Evolutionary conservation across 2,113 vertebrate genomes (phyloP), one percentile per base, ranked within the genome.

Genomic region (Chaenogobius annularis): DNA sequence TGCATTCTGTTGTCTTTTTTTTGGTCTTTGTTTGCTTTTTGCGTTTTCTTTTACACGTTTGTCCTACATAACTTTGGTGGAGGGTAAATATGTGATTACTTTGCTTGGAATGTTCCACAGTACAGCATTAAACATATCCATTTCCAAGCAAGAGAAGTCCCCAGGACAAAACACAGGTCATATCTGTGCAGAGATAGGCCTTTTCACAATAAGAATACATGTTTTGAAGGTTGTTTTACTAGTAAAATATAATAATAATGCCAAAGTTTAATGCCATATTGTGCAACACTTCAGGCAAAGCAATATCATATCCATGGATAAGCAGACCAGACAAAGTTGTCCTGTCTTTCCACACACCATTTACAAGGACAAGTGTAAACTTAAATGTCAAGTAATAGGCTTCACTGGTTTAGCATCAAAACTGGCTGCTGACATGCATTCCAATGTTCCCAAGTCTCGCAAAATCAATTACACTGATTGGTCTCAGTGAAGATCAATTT

Each of bases 391-490:
- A 56, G 37, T 46, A n/a, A 44, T 17, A 64, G 11, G 35, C 10
- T 17, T 17, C 10, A 11, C 15, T 15, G 68, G 46, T 46, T 17
- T 13, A 35, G 47, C 55, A 54, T 78, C 31, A 54, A 15, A 35
- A 77, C 11, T 7, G 43, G 55, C 72, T 63, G 72, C 81, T 75
- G 80, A 84, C 78, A 80, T 6, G 64, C 80, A 84, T 85, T 83
- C 81, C 79, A 70, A 66, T 65, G 70, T 68, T 71, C 72, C 73
- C n/a, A 7, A 62, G 73, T 77, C 82, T 79, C 10, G 62, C 70
- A 14, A 85, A 91, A 90, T 88, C 82, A 88, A 86, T 90, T 90
- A 85, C 13, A 62, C 72, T 85, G 73, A 87, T 85, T 89, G 80
- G 85, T 77, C 50, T 56, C 88, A 86, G 81, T 64, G 20, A 74